Evolutionary conservation across 2,888 invertebrate genomes (phyloP).

Genomic region (Scelioninae gen. 1): DNA sequence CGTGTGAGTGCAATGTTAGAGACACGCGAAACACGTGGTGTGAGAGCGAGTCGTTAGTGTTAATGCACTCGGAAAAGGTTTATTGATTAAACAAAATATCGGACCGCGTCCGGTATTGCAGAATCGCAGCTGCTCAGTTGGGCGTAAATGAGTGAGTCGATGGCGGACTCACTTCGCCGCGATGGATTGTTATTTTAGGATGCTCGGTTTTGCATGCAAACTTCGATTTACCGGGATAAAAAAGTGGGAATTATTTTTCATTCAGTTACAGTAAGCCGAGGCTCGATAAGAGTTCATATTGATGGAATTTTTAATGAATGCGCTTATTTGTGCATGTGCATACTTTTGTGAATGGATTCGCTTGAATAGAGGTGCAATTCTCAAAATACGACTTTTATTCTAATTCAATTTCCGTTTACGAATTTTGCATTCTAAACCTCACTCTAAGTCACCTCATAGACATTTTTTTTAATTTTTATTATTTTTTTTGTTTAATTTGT

Average conservation of each 20-base stretch:
- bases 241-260: constrained; percentile 42
- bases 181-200: constrained; percentile 40
- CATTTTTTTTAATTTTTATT: neutral
- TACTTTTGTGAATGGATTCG: constrained; percentile 37
- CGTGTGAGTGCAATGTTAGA: constrained; percentile 3
- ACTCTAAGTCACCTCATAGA: too few relatives aligned
- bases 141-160: constrained; percentile 21
- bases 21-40: constrained; percentile 37
- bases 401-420: neutral
- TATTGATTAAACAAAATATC: constrained; percentile 62
- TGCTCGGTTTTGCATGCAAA: constrained; percentile 28
- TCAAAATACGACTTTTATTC: neutral
- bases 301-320: constrained; percentile 48
- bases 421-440: too few relatives aligned
- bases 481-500: neutral
- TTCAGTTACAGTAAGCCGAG: constrained; percentile 36
- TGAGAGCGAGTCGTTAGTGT: constrained; percentile 44
- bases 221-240: constrained; percentile 20
- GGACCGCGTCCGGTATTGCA: too few relatives aligned
- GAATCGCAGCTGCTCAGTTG: too few relatives aligned
- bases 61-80: constrained; percentile 52
- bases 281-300: constrained; percentile 27
- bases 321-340: constrained; percentile 11
- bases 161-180: neutral
- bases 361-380: constrained; percentile 1